Evolutionary conservation across 2,797 vertebrate species (phyloP), one percentile per base, ranked within the genome.

Genomic region (Rhadinocentrus ornatus): DNA sequence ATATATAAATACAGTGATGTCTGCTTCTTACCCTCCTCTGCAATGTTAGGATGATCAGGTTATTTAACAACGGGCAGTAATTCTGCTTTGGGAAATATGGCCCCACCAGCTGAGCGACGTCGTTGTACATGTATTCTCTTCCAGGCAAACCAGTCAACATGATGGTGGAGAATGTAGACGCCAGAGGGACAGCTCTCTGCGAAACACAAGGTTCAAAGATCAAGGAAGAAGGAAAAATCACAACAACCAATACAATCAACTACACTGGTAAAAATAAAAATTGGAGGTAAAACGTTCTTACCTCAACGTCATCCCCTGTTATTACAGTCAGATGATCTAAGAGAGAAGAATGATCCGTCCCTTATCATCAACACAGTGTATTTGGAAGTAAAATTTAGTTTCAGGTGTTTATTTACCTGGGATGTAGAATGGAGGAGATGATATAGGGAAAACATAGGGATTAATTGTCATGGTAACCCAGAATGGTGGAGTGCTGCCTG

Each of bases 81-180:
- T 24, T 61, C 29, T 44, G 34, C 3, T 86, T 56, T 7, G 89
- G 84, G 27, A 96, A 95, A 70, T 95, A 94, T 0, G 86, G 87
- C 86, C 91, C 93, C 13, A 94, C 93, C 16, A 97, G 85, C 62
- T 87, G 91, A 24, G 81, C 90, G 27, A 97, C 66, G 15, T 96
- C 95, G 35, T 95, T 88, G 0, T 93, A 83, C 0, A 75, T 91
- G 67, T 93, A 94, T 11, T 81, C 82, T 60, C 65, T 83, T 32
- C 87, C 89, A 1, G 96, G 96, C 32, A 98, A 86, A 77, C 94
- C 95, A 0, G 95, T 95, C 73, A 98, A 73, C 77, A 95, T 91
- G 62, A 97, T 50, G 1, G 85, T 83, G 44, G 71, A 48, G 11
- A 11, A 35, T 2, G 0, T 44, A 4, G 61, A 34, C 8, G 11